A percentile compares a stretch with the other conserved stretches of the same genome.
Conservation (phyloP, 2,888 invertebrate species). For the Hofmannophila pseudospretella region DNA sequence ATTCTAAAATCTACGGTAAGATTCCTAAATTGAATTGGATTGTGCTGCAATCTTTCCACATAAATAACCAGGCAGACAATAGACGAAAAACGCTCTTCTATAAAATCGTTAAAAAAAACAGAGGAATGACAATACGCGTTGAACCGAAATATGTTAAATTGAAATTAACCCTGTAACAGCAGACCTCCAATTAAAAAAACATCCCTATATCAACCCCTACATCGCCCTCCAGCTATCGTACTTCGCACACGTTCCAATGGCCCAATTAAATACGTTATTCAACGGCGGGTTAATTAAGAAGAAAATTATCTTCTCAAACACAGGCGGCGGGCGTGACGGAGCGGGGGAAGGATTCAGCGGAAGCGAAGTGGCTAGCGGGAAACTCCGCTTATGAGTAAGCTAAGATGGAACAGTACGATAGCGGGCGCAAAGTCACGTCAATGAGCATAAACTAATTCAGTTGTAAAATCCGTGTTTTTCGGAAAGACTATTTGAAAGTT, state of each 20-base stretch:
- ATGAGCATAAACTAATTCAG: too few species aligned
- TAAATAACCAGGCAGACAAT: too few species aligned
- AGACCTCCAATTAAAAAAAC: background rate
- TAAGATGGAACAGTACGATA: too few species aligned
- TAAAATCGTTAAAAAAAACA: too few species aligned
- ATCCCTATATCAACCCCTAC: slow-evolving; percentile 7
- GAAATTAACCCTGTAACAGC: background rate
- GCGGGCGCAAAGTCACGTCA: too few species aligned
- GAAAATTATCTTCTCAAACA: slow-evolving; percentile 72
- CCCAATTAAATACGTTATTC: slow-evolving; percentile 64
- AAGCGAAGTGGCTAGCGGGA: slow-evolving; percentile 5
- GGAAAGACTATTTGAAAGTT: too few species aligned
- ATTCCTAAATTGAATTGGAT: too few species aligned
- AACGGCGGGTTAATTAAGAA: slow-evolving; percentile 68
- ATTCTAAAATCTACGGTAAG: too few species aligned
- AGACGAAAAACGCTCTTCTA: too few species aligned
- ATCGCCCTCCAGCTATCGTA: slow-evolving; percentile 20
- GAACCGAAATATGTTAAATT: background rate
- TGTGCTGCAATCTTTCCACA: too few species aligned
- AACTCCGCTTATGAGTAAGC: background rate
- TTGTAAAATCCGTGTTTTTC: too few species aligned
- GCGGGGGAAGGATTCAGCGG: slow-evolving; percentile 16
- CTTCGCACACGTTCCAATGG: slow-evolving; percentile 55
- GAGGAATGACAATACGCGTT: too few species aligned
- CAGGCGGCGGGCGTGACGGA: slow-evolving; percentile 37